These are phyloP conservation scores for Mongoloraphidia duomilia DNA, from an alignment of 2,888 invertebrate genomes.

Conservation along the genomic window DNA sequence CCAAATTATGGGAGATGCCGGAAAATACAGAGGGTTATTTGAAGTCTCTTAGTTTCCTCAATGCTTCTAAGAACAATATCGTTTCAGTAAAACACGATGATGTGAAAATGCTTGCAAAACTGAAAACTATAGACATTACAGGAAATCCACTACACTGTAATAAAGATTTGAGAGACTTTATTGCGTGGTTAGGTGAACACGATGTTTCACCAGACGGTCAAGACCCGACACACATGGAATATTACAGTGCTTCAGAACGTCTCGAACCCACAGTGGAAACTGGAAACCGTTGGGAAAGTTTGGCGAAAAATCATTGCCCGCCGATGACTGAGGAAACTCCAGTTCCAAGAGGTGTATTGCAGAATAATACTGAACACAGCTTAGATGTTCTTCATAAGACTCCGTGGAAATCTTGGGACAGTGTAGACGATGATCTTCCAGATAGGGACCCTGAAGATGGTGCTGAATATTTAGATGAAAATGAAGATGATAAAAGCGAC, in stretches of 20 bases:
- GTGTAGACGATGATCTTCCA: background rate
- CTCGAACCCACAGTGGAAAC: too few relatives aligned
- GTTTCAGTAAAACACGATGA: conserved; percentile 34
- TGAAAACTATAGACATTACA: conserved; percentile 40
- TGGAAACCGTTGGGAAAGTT: too few relatives aligned
- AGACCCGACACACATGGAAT: too few relatives aligned
- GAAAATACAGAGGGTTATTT: too few relatives aligned
- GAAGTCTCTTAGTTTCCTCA: too few relatives aligned
- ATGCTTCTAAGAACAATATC: too few relatives aligned
- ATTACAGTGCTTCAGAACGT: too few relatives aligned
- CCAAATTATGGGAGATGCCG: too few relatives aligned
- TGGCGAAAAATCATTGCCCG: too few relatives aligned
- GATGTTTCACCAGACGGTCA: conserved; percentile 35
- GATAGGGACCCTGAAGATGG: conserved; percentile 21
- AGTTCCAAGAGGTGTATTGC: too few relatives aligned
- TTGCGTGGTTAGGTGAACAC: conserved; percentile 41
- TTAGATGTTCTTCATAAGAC: background rate
- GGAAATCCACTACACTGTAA: conserved; percentile 50
- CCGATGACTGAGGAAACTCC: too few relatives aligned
- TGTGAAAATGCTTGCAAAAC: conserved; percentile 34
- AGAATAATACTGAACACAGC: too few relatives aligned
- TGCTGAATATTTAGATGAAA: conserved; percentile 21
- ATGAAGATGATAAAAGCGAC: conserved; percentile 7
- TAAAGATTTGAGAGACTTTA: conserved; percentile 46
- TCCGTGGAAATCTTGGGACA: conserved; percentile 2